These are phyloP conservation scores for Cantharis flavilabris DNA, from an alignment of 2,888 invertebrate species.

Conservation along the genomic window DNA sequence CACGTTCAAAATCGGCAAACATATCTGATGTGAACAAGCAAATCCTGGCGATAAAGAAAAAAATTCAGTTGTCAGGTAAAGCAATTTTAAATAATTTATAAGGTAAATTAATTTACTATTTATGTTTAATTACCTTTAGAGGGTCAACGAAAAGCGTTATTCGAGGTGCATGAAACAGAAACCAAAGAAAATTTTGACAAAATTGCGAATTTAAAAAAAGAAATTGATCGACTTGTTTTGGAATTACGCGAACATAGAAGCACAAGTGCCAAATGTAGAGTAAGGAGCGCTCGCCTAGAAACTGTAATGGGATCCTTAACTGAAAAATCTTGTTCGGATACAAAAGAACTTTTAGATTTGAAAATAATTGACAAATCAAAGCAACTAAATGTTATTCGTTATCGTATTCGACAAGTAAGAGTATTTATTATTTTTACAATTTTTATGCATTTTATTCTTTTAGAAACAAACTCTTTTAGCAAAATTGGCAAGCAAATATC, in stretches of 20 bases:
- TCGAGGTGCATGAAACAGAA: conserved; percentile 79
- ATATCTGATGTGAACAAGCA: conserved; percentile 71
- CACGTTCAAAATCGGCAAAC: conserved; percentile 30
- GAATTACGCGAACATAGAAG: conserved; percentile 64
- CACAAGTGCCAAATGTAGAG: conserved; percentile 46
- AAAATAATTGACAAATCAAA: conserved; percentile 75
- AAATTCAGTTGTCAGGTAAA: conserved; percentile 80
- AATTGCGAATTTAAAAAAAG: conserved; percentile 73
- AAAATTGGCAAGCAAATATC: conserved; percentile 65
- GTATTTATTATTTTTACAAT: neutral
- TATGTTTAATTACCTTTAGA: conserved; percentile 58
- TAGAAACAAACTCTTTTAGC: conserved; percentile 62
- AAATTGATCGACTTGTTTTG: conserved; percentile 67
- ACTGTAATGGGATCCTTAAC: conserved; percentile 54
- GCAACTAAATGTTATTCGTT: conserved; percentile 72
- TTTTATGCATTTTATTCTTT: conserved; percentile 14
- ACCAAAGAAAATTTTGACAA: conserved; percentile 73
- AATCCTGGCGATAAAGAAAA: conserved; percentile 84
- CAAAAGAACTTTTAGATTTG: conserved; percentile 64
- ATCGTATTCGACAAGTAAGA: conserved; percentile 66
- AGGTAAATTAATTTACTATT: neutral
- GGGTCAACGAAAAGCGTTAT: conserved; percentile 83
- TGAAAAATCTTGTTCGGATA: conserved; percentile 58
- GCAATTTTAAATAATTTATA: neutral
- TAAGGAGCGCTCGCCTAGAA: conserved; percentile 43